These are phyloP conservation scores for Sceloporus undulatus DNA, from an alignment of 2,113 vertebrate species.

Conservation along the genomic window DNA sequence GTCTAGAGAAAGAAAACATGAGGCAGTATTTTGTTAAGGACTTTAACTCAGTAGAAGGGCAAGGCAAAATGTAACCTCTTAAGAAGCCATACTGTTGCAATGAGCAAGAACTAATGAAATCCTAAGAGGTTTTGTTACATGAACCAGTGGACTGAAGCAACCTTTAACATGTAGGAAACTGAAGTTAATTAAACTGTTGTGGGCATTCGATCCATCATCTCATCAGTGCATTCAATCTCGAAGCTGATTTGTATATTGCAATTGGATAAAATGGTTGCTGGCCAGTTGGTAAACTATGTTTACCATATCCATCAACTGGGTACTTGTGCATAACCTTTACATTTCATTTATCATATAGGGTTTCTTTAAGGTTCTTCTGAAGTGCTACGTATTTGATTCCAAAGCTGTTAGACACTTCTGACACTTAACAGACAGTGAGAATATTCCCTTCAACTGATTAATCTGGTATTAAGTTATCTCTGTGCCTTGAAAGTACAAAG, in stretches of 20 bases:
- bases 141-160: conserved; percentile 78
- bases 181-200: conserved; percentile 81
- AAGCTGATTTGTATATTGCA: conserved; percentile 77
- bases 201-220: conserved; percentile 76
- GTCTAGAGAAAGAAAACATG: conserved; percentile 55
- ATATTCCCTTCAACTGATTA: conserved; percentile 71
- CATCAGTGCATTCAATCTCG: conserved; percentile 48
- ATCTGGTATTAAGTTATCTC: conserved; percentile 62
- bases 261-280: conserved; percentile 70
- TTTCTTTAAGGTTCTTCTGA: conserved; percentile 67
- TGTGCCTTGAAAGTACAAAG: conserved; percentile 46
- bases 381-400: conserved; percentile 69
- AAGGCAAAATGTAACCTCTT: conserved; percentile 49
- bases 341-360: conserved; percentile 76
- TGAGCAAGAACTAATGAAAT: conserved; percentile 71
- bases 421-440: conserved; percentile 60
- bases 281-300: conserved; percentile 74
- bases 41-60: conserved; percentile 39
- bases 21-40: conserved; percentile 60
- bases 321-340: conserved; percentile 78
- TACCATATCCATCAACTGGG: conserved; percentile 78
- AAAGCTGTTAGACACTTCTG: conserved; percentile 66
- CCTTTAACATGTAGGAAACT: conserved; percentile 78
- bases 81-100: conserved; percentile 48
- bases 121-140: conserved; percentile 78